Conservation (phyloP, 2,888 invertebrate species). For the Amphiduros pacificus region DNA sequence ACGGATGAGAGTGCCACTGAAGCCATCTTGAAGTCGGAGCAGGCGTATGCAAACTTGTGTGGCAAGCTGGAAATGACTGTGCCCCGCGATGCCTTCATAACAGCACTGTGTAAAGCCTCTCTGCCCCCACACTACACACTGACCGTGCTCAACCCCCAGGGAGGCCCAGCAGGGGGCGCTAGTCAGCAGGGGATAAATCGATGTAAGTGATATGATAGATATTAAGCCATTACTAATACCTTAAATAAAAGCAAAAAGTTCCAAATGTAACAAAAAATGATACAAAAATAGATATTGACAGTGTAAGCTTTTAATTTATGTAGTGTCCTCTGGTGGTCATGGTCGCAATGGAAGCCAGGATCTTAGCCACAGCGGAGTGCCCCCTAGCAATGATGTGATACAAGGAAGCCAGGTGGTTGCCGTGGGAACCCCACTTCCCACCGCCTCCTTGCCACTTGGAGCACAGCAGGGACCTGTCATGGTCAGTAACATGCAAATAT, state of each 20-base stretch:
- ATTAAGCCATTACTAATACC: too few species aligned
- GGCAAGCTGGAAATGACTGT: slow-evolving; percentile 77
- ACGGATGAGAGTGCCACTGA: slow-evolving; percentile 92
- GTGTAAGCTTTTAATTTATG: too few species aligned
- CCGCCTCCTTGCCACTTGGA: slow-evolving; percentile 65
- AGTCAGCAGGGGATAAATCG: too few species aligned
- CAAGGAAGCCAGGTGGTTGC: slow-evolving; percentile 90
- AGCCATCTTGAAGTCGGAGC: slow-evolving; percentile 86
- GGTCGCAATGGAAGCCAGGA: background rate
- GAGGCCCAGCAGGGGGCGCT: background rate
- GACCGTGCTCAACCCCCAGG: slow-evolving; percentile 71
- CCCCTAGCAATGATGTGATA: slow-evolving; percentile 32
- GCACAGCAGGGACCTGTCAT: slow-evolving; percentile 89
- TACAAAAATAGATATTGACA: too few species aligned
- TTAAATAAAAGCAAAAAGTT: too few species aligned
- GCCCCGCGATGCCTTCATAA: slow-evolving; percentile 91
- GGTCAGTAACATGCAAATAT: slow-evolving; percentile 61
- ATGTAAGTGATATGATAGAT: too few species aligned
- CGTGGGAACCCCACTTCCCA: slow-evolving; percentile 92
- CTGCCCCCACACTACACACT: slow-evolving; percentile 93
- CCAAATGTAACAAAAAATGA: too few species aligned
- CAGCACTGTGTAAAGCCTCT: slow-evolving; percentile 93
- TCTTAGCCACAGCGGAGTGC: background rate
- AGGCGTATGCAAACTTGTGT: slow-evolving; percentile 85
- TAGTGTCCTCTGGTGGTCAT: slow-evolving; percentile 3